These are phyloP conservation scores for Epirrita christyi DNA, from an alignment of 2,888 invertebrate genomes.

Conservation along the genomic window DNA sequence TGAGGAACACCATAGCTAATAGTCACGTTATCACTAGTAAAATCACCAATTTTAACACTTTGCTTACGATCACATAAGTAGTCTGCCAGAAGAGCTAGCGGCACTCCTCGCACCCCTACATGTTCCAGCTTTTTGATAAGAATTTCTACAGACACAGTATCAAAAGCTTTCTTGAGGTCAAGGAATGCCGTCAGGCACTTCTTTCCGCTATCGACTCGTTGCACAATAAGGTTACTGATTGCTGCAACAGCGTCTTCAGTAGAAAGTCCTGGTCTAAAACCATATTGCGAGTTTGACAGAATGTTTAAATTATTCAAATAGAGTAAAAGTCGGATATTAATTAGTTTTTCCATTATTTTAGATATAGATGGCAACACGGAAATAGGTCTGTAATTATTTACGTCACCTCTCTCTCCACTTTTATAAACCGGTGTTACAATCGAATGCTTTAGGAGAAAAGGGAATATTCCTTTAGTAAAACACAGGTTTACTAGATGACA, in stretches of 20 bases:
- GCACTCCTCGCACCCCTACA: background rate
- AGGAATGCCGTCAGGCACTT: slow-evolving; percentile 7
- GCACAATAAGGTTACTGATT: background rate
- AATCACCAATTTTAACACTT: background rate
- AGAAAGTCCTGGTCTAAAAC: slow-evolving; percentile 20
- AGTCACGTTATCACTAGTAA: background rate
- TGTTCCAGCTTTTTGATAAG: background rate
- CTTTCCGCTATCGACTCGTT: slow-evolving; percentile 1
- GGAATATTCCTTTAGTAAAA: slow-evolving; percentile 28
- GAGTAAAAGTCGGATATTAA: slow-evolving; percentile 16
- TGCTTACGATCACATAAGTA: background rate
- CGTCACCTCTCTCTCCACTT: slow-evolving; percentile 24
- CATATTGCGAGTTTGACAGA: slow-evolving; percentile 14
- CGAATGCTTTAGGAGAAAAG: slow-evolving; percentile 17
- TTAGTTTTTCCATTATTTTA: slow-evolving; percentile 24
- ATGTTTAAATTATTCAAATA: slow-evolving; percentile 8
- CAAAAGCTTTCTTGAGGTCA: background rate
- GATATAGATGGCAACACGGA: slow-evolving; percentile 26
- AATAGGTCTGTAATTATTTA: slow-evolving; percentile 34
- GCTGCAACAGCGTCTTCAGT: slow-evolving; percentile 14
- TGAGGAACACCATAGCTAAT: too few species aligned
- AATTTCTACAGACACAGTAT: background rate
- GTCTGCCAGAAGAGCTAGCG: background rate
- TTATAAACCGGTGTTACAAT: slow-evolving; percentile 31
- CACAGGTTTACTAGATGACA: slow-evolving; percentile 24